Evolutionary conservation across 1,140 invertebrate species (phyloP).

Genomic region (Drosophila ironensis): DNA sequence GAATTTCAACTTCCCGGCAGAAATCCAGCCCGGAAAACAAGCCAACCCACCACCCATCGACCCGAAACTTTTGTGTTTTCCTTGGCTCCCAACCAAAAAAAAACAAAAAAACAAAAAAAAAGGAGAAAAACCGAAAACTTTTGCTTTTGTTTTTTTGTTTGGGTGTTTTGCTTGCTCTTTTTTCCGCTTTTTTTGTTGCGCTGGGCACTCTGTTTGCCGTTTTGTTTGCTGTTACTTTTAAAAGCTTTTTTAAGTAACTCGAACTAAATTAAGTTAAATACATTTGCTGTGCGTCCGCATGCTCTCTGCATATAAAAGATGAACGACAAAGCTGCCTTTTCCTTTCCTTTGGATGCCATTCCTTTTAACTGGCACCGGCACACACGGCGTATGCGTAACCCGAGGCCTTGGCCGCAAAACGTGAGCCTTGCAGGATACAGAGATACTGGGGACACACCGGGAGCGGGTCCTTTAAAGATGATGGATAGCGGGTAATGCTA

Average conservation of each 20-base stretch:
- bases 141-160: conserved; percentile 33
- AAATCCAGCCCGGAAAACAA: no score
- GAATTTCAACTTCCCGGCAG: conserved; percentile 20
- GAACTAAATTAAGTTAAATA: conserved; percentile 76
- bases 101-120: no score
- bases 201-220: conserved; percentile 25
- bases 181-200: conserved; percentile 10
- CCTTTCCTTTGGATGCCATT: no score
- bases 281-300: conserved; percentile 35
- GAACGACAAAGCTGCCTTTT: neutral
- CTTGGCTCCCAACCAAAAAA: no score
- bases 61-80: conserved; percentile 12
- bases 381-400: conserved; percentile 44
- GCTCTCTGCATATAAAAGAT: conserved; percentile 21
- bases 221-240: conserved; percentile 63
- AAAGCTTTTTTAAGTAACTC: conserved; percentile 79
- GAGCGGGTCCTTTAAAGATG: conserved; percentile 10
- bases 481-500: conserved; percentile 4
- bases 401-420: neutral
- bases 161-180: conserved; percentile 14
- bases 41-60: no score
- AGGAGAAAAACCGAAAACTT: no score
- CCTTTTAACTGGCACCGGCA: no score
- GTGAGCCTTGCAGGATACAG: neutral
- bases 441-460: neutral